Evolutionary conservation across 2,888 invertebrate genomes (phyloP).

Genomic region (Drosophila mercatorum): DNA sequence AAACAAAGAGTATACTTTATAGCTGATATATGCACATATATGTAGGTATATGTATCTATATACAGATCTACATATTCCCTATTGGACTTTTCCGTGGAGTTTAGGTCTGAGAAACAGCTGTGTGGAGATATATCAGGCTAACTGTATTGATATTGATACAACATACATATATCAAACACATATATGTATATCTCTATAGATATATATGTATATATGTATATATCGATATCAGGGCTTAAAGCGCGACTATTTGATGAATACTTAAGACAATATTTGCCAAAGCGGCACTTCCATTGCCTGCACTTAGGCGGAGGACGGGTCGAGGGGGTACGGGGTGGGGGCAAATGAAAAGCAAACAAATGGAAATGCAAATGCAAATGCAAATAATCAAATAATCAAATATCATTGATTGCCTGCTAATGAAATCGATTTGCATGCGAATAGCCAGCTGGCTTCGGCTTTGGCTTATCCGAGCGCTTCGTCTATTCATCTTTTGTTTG

Average conservation of each 20-base stretch:
- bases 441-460: not conserved
- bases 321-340: not conserved
- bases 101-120: not conserved
- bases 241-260: conserved; percentile 33
- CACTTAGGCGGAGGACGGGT: too few species aligned
- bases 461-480: conserved; percentile 10
- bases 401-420: conserved; percentile 30
- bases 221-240: conserved; percentile 34
- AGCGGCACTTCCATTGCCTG: conserved; percentile 13
- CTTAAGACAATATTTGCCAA: conserved; percentile 40
- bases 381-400: conserved; percentile 33
- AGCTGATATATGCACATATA: not conserved
- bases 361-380: conserved; percentile 40
- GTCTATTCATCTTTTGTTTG: conserved; percentile 27
- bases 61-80: not conserved
- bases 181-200: not conserved
- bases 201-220: conserved; percentile 6
- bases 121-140: not conserved
- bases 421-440: conserved; percentile 3
- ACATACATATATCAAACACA: not conserved
- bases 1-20: not conserved
- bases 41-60: not conserved
- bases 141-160: conserved; percentile 6
- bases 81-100: not conserved
- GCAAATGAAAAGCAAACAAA: conserved; percentile 36